Percentiles rank a stretch among this genome's conserved stretches.
These are phyloP conservation scores for Xerus rutilus DNA, from an alignment of 2,797 vertebrate species.

Conservation along the genomic window DNA sequence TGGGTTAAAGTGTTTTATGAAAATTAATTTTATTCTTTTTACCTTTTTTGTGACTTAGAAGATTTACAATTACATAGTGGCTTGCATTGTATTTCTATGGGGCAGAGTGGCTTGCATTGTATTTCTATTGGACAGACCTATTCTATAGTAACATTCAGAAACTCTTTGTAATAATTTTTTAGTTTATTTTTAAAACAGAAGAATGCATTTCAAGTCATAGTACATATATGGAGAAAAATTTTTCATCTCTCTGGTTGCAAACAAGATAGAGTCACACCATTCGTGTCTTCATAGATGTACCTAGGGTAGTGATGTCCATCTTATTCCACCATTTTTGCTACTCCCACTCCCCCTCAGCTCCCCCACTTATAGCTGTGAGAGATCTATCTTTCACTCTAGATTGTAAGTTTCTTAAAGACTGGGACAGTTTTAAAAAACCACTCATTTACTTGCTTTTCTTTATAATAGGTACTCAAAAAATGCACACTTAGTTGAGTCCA, in stretches of 20 bases:
- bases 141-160: neutral
- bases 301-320: too few species aligned
- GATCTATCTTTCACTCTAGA: neutral
- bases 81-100: neutral
- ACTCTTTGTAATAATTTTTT: neutral
- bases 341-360: too few species aligned
- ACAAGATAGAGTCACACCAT: too few species aligned
- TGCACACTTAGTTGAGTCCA: neutral
- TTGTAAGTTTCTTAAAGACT: neutral
- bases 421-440: neutral
- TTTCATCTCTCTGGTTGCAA: too few species aligned
- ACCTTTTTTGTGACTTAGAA: neutral
- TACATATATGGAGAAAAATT: too few species aligned
- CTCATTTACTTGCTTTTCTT: neutral
- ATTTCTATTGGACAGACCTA: neutral
- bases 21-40: conserved; percentile 30
- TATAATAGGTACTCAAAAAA: neutral
- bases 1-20: neutral
- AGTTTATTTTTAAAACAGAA: too few species aligned
- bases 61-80: neutral
- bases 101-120: neutral
- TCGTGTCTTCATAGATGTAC: too few species aligned
- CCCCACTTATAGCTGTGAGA: neutral
- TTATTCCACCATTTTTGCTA: too few species aligned
- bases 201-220: too few species aligned